phyloP scores from a whole-genome alignment of 2,888 invertebrate genomes.

The Odontomyia ornata region DNA sequence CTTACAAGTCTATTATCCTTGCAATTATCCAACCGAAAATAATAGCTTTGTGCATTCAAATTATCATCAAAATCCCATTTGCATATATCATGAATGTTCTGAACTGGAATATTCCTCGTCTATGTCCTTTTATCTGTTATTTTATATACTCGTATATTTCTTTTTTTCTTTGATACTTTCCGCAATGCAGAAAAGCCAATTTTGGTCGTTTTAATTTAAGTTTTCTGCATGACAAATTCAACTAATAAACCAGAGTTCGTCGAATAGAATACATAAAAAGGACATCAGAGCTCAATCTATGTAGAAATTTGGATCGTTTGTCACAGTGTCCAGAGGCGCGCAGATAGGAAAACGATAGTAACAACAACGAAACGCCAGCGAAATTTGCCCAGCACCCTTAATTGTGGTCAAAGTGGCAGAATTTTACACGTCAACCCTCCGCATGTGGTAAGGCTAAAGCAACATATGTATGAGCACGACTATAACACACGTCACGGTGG shows the following conservation, averaged over 20 bases:
- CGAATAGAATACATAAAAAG: slow-evolving; percentile 10
- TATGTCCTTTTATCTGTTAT: neutral
- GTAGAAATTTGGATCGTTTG: no score
- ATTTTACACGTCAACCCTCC: slow-evolving; percentile 33
- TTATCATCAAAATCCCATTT: slow-evolving; percentile 21
- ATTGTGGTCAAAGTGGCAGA: slow-evolving; percentile 41
- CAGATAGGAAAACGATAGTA: no score
- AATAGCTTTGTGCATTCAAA: slow-evolving; percentile 29
- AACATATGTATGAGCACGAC: no score
- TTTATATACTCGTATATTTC: neutral
- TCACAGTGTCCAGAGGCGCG: no score
- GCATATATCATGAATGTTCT: slow-evolving; percentile 30
- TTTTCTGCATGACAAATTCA: slow-evolving; percentile 41
- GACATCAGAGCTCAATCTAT: no score
- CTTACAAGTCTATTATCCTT: slow-evolving; percentile 4
- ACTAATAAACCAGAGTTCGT: slow-evolving; percentile 24
- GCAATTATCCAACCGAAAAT: slow-evolving; percentile 18
- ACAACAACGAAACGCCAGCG: no score
- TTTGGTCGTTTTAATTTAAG: slow-evolving; percentile 29
- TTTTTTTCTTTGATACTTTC: slow-evolving; percentile 1
- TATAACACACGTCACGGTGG: neutral
- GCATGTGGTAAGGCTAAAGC: no score
- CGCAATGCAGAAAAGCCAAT: slow-evolving; percentile 35
- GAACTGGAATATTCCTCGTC: no score
- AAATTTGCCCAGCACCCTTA: slow-evolving; percentile 8